A percentile compares a stretch with the other conserved stretches of the same genome.
phyloP scores from a whole-genome alignment of 2,888 invertebrate genomes.

The Andrena trimmerana region DNA sequence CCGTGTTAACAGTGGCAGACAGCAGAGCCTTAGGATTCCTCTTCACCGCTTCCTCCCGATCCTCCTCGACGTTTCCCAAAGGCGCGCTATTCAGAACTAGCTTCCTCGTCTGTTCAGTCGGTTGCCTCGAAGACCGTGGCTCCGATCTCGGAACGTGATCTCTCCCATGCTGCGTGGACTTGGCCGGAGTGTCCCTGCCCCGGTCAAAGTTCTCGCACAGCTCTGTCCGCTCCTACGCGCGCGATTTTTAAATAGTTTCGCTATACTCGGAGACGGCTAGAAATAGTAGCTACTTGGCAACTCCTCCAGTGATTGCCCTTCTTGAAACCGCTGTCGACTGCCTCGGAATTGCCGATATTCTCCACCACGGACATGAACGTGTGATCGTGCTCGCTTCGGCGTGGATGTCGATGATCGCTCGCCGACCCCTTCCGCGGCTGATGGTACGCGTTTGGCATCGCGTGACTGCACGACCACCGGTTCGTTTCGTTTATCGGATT shows the following conservation, averaged over 20 bases:
- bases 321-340: conserved; percentile 44
- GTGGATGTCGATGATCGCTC: conserved; percentile 37
- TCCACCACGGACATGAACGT: conserved; percentile 22
- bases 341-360: conserved; percentile 35
- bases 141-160: neutral
- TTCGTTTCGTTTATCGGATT: conserved; percentile 40
- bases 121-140: neutral
- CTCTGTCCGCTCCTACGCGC: neutral
- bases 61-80: neutral
- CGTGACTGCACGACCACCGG: conserved; percentile 4
- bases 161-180: conserved; percentile 16
- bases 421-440: conserved; percentile 35
- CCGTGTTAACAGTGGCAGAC: neutral
- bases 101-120: neutral
- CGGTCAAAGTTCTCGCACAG: neutral
- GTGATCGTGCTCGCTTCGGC: conserved; percentile 50
- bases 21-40: neutral
- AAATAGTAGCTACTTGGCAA: conserved; percentile 33
- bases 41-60: neutral
- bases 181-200: conserved; percentile 6
- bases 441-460: conserved; percentile 26
- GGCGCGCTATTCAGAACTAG: neutral
- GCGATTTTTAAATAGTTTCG: no score
- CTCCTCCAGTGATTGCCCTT: conserved; percentile 24
- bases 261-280: no score